Evolutionary conservation across 1,140 invertebrate genomes (phyloP).

Genomic region (Halesus radiatus): DNA sequence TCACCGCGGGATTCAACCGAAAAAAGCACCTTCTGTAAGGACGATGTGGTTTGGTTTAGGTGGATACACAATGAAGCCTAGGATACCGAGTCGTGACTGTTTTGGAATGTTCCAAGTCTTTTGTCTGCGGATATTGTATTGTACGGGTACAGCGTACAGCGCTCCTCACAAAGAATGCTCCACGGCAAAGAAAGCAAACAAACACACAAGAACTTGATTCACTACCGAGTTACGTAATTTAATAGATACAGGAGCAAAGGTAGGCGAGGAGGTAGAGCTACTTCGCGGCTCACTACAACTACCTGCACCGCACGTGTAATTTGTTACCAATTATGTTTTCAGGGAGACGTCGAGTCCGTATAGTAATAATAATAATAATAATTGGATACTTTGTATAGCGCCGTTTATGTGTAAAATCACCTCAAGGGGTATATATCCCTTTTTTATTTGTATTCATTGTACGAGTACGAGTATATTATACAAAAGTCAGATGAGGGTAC

Average conservation of each 20-base stretch:
- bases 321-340: no score
- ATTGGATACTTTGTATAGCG: no score
- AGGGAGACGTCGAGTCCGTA: no score
- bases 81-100: conserved; percentile 39
- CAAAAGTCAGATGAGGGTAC: no score
- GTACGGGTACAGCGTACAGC: neutral
- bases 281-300: no score
- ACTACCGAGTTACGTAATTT: conserved; percentile 34
- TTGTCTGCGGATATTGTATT: conserved; percentile 28
- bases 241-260: neutral
- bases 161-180: conserved; percentile 25
- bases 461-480: no score
- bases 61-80: conserved; percentile 16
- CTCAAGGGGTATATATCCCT: no score
- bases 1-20: neutral
- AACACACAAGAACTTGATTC: conserved; percentile 1
- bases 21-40: conserved; percentile 17
- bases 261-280: no score
- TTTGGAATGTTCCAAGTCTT: conserved; percentile 33
- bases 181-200: conserved; percentile 20
- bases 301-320: no score
- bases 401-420: no score
- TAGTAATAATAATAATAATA: no score
- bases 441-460: no score
- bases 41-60: neutral